Evolutionary conservation across 2,888 invertebrate species (phyloP), one percentile per base, ranked within the genome.

Genomic region (Elysia crispata): DNA sequence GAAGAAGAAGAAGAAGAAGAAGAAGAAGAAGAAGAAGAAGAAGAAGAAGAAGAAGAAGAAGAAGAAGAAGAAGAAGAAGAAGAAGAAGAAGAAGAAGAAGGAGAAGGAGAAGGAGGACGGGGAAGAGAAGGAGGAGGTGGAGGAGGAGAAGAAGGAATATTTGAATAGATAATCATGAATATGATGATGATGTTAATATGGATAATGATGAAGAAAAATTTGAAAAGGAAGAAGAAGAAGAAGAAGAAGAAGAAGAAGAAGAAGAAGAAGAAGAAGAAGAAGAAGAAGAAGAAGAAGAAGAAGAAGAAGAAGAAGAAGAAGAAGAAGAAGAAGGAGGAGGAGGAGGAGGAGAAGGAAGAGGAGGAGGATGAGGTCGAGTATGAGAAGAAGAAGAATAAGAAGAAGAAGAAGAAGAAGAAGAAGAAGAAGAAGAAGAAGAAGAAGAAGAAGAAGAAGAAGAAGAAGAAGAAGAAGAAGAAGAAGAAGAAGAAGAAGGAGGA

Each of bases 191-290:
- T n/a, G n/a, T n/a, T n/a, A n/a, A n/a, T n/a, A n/a, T n/a, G n/a
- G n/a, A n/a, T n/a, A n/a, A n/a, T n/a, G n/a, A n/a, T n/a, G n/a
- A n/a, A n/a, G n/a, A n/a, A n/a, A n/a, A n/a, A n/a, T n/a, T n/a
- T n/a, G n/a, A n/a, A n/a, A n/a, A n/a, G n/a, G 50, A 66, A 77
- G n/a, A 60, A 70, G 23, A 69, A 62, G 50, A 70, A 70, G 80
- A 75, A 67, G 20, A 74, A n/a, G n/a, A n/a, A n/a, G n/a, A 67
- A 23, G 67, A 79, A 28, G 70, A 33, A 25, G 23, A 11, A 8
- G 23, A 28, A 0, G 72, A 72, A n/a, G n/a, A n/a, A n/a, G n/a
- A n/a, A n/a, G n/a, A n/a, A n/a, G n/a, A n/a, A n/a, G n/a, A n/a
- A n/a, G n/a, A n/a, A n/a, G n/a, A n/a, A n/a, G n/a, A n/a, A n/a